Evolutionary conservation across 2,113 vertebrate genomes (phyloP).

Genomic region (Poecilia latipinna): DNA sequence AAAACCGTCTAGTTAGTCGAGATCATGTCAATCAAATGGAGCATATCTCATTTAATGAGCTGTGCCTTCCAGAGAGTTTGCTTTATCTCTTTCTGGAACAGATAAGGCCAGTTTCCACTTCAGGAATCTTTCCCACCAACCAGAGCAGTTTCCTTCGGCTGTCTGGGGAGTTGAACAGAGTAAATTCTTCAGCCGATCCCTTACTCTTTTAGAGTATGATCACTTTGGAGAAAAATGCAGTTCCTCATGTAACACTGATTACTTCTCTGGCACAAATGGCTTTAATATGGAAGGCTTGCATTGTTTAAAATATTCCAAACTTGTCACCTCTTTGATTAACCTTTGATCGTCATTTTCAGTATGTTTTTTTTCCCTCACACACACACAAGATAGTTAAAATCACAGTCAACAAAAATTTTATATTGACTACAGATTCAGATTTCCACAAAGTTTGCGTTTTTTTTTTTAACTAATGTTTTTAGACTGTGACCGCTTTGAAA

Average conservation of each 20-base stretch:
- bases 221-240: not conserved
- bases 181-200: too few species aligned
- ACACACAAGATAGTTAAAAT: too few species aligned
- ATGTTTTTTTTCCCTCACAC: too few species aligned
- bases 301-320: not conserved
- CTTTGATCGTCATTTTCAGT: not conserved
- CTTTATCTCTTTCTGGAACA: not conserved
- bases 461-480: not conserved
- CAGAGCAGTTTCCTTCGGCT: not conserved
- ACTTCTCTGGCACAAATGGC: not conserved
- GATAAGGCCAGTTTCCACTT: not conserved
- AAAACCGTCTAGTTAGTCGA: constrained; percentile 8
- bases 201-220: not conserved
- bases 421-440: not conserved
- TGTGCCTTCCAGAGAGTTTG: constrained; percentile 2
- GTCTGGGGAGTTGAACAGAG: too few species aligned
- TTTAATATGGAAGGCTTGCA: not conserved
- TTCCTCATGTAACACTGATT: not conserved
- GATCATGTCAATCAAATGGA: not conserved
- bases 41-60: not conserved
- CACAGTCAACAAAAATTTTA: not conserved
- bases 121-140: not conserved
- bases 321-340: not conserved
- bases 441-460: not conserved
- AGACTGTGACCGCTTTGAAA: not conserved